These are phyloP conservation scores for Drosophila leontia DNA, from an alignment of 1,140 invertebrate genomes.

Conservation along the genomic window DNA sequence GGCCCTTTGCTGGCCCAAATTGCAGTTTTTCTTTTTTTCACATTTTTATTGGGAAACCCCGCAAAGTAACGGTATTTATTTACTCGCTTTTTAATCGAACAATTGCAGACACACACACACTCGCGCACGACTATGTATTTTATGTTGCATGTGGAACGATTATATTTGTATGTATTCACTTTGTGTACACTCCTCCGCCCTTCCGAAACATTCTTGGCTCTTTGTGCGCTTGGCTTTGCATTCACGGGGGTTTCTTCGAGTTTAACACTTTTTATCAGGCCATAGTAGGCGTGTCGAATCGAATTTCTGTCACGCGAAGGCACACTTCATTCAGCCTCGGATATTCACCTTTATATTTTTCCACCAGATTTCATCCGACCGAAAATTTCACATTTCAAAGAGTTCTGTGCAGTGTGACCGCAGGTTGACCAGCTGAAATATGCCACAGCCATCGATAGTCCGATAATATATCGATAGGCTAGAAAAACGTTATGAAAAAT, in stretches of 20 bases:
- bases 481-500: not conserved
- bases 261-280: constrained; percentile 1
- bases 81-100: constrained; percentile 9
- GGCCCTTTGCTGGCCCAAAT: constrained; percentile 34
- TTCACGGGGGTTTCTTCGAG: constrained; percentile 10
- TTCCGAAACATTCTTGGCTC: constrained; percentile 31
- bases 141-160: constrained; percentile 1
- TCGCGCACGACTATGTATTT: constrained; percentile 5
- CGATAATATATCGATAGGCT: not conserved
- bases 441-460: not conserved
- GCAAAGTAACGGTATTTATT: constrained; percentile 20
- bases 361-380: constrained; percentile 24
- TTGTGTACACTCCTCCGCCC: constrained; percentile 28
- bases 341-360: constrained; percentile 25
- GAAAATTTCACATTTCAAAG: constrained; percentile 35
- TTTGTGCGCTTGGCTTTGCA: constrained; percentile 14
- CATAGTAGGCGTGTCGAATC: constrained; percentile 20
- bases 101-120: constrained; percentile 3
- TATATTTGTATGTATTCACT: constrained; percentile 37
- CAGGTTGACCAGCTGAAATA: not conserved
- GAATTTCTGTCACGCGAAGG: constrained; percentile 28
- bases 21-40: constrained; percentile 16
- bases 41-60: constrained; percentile 6
- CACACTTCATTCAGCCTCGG: constrained; percentile 16
- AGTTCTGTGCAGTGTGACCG: constrained; percentile 25